Conservation (phyloP, 2,113 vertebrate genomes). For the Cranoglanis bouderius region DNA sequence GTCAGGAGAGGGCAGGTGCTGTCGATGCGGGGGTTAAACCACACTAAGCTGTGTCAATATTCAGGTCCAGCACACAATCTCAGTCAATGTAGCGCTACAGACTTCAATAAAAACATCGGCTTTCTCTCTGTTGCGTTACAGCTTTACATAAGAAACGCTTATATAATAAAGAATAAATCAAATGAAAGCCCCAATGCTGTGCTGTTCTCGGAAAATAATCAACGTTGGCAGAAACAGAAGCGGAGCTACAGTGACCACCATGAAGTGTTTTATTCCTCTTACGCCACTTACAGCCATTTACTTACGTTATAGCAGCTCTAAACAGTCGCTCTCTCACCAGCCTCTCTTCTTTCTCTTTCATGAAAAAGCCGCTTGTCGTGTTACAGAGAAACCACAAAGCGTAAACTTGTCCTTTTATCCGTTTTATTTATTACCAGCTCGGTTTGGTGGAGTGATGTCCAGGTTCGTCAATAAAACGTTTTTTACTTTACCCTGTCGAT, state of each 20-base stretch:
- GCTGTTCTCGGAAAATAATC: background rate
- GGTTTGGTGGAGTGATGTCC: background rate
- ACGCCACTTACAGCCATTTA: background rate
- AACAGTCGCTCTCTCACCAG: too few relatives aligned
- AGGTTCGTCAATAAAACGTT: too few relatives aligned
- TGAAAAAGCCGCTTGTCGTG: too few relatives aligned
- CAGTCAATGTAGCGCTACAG: background rate
- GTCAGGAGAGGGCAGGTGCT: slow-evolving; percentile 1
- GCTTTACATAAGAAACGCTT: background rate
- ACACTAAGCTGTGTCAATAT: slow-evolving; percentile 25
- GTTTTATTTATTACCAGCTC: background rate
- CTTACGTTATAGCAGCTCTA: background rate
- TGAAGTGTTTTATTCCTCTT: background rate
- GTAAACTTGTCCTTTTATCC: background rate
- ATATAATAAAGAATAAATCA: background rate
- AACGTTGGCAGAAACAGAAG: background rate
- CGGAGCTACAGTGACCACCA: background rate
- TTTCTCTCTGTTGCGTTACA: background rate
- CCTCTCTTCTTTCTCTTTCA: too few relatives aligned
- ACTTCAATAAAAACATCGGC: background rate
- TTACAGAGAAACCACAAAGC: too few relatives aligned
- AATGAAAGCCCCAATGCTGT: background rate
- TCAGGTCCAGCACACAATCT: background rate
- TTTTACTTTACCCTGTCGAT: background rate
- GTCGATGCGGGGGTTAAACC: slow-evolving; percentile 32